Percentiles rank a stretch among this genome's conserved stretches.
phyloP scores from a whole-genome alignment of 2,113 vertebrate genomes.

The Lagopus muta region DNA sequence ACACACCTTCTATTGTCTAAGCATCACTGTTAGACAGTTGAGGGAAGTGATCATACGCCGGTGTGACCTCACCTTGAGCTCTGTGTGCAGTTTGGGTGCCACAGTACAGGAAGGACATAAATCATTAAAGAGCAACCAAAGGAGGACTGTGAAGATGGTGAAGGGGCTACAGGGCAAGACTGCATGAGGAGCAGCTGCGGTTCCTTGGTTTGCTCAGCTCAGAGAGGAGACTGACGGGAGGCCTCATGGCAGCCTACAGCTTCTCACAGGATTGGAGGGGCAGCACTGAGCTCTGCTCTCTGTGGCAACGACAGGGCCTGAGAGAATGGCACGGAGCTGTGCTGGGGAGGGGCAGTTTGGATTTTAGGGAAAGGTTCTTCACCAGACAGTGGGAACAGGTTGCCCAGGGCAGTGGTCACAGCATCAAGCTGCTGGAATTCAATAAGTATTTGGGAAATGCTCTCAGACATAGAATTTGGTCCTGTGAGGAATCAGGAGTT shows the following conservation, averaged over 20 bases:
- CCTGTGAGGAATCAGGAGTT: neutral
- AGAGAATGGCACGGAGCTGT: neutral
- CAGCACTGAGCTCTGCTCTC: neutral
- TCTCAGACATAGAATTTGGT: neutral
- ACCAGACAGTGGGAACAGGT: neutral
- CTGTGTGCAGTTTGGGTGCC: neutral
- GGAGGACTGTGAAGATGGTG: neutral
- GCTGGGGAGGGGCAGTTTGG: neutral
- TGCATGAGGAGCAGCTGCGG: neutral
- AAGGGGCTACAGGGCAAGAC: neutral
- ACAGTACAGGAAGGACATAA: neutral
- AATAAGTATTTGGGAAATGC: neutral
- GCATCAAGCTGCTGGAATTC: neutral
- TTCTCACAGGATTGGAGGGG: neutral
- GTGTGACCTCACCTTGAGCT: neutral
- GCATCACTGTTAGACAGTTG: neutral
- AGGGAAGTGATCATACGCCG: neutral
- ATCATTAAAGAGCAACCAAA: neutral
- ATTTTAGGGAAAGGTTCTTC: neutral
- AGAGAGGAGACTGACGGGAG: neutral
- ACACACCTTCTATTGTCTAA: neutral
- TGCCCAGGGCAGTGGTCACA: neutral
- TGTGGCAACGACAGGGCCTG: neutral
- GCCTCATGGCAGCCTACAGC: neutral
- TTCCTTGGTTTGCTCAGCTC: neutral